Evolutionary conservation across 2,797 vertebrate species (phyloP), one percentile per base, ranked within the genome.

Genomic region (Eupleurogrammus muticus): DNA sequence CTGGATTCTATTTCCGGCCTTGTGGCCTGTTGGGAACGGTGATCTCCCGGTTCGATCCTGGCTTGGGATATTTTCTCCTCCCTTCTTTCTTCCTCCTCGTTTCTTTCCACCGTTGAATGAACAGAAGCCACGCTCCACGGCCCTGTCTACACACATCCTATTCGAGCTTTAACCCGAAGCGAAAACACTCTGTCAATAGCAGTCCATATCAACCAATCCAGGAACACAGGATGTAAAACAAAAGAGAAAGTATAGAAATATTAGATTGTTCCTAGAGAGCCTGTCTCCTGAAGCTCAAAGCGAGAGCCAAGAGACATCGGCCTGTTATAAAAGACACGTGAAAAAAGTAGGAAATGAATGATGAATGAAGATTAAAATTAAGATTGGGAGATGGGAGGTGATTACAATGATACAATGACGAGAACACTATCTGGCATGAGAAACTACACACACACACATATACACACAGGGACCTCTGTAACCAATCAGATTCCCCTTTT

Each of bases 311-410:
- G 70, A 65, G 60, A 62, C 75, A 66, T 24, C 60, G 82, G 67
- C 74, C 70, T 82, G 82, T 77, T 90, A 87, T 78, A 89, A 90
- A 81, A 87, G 67, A 81, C 55, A 65, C 86, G 92, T 92, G 81
- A 87, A 91, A 92, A 84, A 48, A 66, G 24, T 76, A 68, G 69
- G 69, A 87, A 75, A 86, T 66, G 66, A 66, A 78, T 87, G 89
- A 87, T 87, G 75, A 90, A 87, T 85, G 85, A 60, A 32, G 73
- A n/a, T 50, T 9, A 75, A 68, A 56, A 28, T 56, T 73, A 70
- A 53, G 58, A 82, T 64, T 57, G 47, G 23, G 58, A 68, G 78
- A 78, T 48, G 48, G 67, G 74, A 73, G 63, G 73, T 13, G 38
- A 16, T 82, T 84, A 89, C 81, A 58, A 66, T 81, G 77, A 90